These are phyloP conservation scores for Pelodytes ibericus DNA, from an alignment of 2,797 vertebrate genomes.

Conservation along the genomic window DNA sequence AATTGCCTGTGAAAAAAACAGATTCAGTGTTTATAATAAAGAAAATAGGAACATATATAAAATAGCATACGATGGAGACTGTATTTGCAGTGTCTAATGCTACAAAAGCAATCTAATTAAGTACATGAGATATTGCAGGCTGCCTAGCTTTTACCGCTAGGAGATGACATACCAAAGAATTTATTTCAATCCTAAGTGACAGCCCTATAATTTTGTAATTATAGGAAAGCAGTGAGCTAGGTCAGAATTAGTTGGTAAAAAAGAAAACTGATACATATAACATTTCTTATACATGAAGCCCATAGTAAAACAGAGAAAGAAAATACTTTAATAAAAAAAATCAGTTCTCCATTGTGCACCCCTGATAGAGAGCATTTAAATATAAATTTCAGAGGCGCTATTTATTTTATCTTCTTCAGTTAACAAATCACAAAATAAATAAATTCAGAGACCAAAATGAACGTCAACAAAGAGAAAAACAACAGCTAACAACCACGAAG, in stretches of 20 bases:
- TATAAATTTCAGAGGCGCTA: too few species aligned
- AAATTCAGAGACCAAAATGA: too few species aligned
- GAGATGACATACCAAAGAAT: not conserved
- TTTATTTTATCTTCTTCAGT: too few species aligned
- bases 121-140: constrained; percentile 5
- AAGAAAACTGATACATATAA: not conserved
- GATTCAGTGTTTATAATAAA: not conserved
- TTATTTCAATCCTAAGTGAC: constrained; percentile 4
- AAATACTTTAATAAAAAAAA: too few species aligned
- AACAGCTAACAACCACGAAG: too few species aligned
- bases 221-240: not conserved
- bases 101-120: constrained; percentile 1
- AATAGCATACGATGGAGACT: not conserved
- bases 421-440: too few species aligned
- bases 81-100: not conserved
- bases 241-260: not conserved
- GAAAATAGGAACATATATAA: not conserved
- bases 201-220: constrained; percentile 1
- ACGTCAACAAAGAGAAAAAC: too few species aligned
- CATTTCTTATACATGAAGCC: not conserved
- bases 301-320: too few species aligned
- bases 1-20: not conserved
- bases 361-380: too few species aligned
- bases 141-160: not conserved
- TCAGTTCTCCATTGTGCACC: too few species aligned